Base-by-base conservation (phyloP, 2,797 vertebrate genomes). In the Spheniscus humboldti region DNA sequence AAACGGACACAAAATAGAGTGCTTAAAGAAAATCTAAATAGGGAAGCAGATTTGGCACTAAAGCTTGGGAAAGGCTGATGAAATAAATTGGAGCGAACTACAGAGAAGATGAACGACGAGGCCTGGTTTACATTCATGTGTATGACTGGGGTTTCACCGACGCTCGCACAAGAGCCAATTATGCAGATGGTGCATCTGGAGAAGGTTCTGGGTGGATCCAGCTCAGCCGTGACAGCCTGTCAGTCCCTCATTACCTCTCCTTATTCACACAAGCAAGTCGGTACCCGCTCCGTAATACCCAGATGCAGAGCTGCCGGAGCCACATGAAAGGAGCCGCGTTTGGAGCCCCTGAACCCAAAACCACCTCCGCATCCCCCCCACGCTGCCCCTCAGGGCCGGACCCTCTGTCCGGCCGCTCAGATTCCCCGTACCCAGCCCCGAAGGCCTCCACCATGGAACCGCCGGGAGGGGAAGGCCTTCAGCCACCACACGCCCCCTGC, bases 121-220 rank as follows among this genome's bases (percentile, higher is more conserved):
- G 30, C 52, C 50, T 39, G 67, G 13, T 45, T 74, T 47, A 37
- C 48, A 20, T 11, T 5, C 31, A 43, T 5, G 73, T 2, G 7
- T 23, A 30, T 9, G 93, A 9, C 35, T 62, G 73, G 71, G 31
- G 28, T 59, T 85, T 33, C 80, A 64, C 67, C 10, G 63, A 73
- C 56, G 67, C 84, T 41, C 7, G 1, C 30, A n/a, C 39, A 7
- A 30, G 88, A 86, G 95, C 87, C 91, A 37, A 64, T 77, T 68
- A 82, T 77, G 95, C 92, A 91, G 89, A 87, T 50, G 85, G 39
- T 37, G 89, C 89, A 45, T 47, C 75, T 57, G 79, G 64, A 91
- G 95, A 96, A 96, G 91, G 79, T 95, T 97, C 96, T 97, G 95
- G 96, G 96, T 57, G 93, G 87, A 68, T 94, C 81, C 85, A 18